Evolutionary conservation across 2,888 invertebrate genomes (phyloP), one percentile per base, ranked within the genome.

Genomic region (Monoplex corrugatus): DNA sequence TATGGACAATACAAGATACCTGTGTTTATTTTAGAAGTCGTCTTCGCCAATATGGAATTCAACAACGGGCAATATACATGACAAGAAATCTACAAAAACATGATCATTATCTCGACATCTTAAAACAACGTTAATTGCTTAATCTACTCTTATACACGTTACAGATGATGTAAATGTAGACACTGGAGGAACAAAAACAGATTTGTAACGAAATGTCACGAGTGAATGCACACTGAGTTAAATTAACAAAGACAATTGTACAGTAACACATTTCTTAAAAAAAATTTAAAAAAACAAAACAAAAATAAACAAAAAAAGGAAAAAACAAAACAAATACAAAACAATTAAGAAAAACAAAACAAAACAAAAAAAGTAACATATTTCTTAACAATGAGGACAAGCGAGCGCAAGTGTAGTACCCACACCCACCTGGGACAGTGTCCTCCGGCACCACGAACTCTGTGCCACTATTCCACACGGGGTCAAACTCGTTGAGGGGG

Each of bases 401-500:
- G 2, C 10, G n/a, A n/a, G n/a, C n/a, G 19, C 5, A 38, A 87
- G 50, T 87, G 32, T 43, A 28, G 19, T 13, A 50, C 19, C 72
- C 72, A 57, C 72, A 72, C 72, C 0, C 19, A 84, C 84, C 84
- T 84, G 84, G 84, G 32, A 44, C 6, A 8, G 57, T 38, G 84
- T 84, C 84, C 50, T 84, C 84, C 84, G 84, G 23, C 84, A 84
- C 84, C 5, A 19, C 32, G 84, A 84, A 50, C 10, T 32, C 32
- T 2, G 50, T 84, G 35, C 38, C 84, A 84, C 50, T 84, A 35
- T 23, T 35, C 84, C 84, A 84, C 57, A 57, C 84, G 35, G 94
- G 94, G 8, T 91, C 88, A 80, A 89, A 86, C 43, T 93, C 93
- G 89, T 94, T 94, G 2, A 90, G 92, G 5, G 91, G 88, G 90